phyloP scores from a whole-genome alignment of 1,140 invertebrate genomes.

The Tachypleus tridentatus region DNA sequence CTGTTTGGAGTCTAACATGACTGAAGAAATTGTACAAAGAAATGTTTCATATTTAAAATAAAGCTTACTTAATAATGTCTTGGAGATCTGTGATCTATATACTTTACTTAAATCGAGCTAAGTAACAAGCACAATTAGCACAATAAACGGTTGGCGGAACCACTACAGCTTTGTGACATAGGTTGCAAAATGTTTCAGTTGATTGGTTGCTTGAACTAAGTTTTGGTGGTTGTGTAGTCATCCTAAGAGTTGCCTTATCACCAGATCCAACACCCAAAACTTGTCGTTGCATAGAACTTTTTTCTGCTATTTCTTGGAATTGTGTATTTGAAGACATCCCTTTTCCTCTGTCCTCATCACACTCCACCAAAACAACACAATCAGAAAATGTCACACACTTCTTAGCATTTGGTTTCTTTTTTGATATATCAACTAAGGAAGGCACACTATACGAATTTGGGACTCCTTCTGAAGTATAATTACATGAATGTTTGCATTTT shows the following conservation, averaged over 20 bases:
- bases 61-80: too few species aligned
- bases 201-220: slow-evolving; percentile 27
- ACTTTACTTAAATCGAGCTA: too few species aligned
- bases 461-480: too few species aligned
- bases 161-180: slow-evolving; percentile 70
- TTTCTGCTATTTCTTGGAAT: slow-evolving; percentile 61
- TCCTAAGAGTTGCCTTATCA: slow-evolving; percentile 6
- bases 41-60: too few species aligned
- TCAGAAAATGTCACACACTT: slow-evolving; percentile 90
- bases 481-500: too few species aligned
- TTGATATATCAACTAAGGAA: not conserved
- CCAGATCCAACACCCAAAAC: slow-evolving; percentile 20
- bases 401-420: slow-evolving; percentile 40
- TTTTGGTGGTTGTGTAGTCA: slow-evolving; percentile 4
- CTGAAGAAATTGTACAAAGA: too few species aligned
- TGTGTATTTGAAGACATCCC: slow-evolving; percentile 84
- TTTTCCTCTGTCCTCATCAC: slow-evolving; percentile 67
- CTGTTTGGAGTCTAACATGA: too few species aligned
- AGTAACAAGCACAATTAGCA: slow-evolving; percentile 74
- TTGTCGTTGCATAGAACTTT: slow-evolving; percentile 48
- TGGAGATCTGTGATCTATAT: too few species aligned
- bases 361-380: slow-evolving; percentile 82
- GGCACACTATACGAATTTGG: too few species aligned
- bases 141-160: slow-evolving; percentile 63
- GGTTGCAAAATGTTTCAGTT: slow-evolving; percentile 46